These are phyloP conservation scores for Sclerodermus sp. DNA, from an alignment of 2,888 invertebrate genomes.

Conservation along the genomic window DNA sequence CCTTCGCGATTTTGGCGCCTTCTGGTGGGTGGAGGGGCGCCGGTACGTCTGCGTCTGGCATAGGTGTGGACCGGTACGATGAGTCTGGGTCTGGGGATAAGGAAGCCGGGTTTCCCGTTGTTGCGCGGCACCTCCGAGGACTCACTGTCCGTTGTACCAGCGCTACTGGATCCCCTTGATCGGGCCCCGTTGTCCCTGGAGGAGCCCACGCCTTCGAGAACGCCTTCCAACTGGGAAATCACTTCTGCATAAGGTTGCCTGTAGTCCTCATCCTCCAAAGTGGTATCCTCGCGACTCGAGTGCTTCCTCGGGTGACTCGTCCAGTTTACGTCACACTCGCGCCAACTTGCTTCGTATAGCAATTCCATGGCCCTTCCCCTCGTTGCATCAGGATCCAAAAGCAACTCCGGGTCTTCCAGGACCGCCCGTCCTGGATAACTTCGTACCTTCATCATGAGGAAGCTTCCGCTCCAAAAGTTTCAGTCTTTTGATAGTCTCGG, in stretches of 20 bases:
- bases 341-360: constrained; percentile 84
- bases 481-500: no score
- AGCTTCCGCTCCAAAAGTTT: no score
- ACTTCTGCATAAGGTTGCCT: constrained; percentile 36
- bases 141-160: constrained; percentile 41
- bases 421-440: constrained; percentile 84
- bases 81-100: constrained; percentile 81
- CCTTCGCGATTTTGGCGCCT: constrained; percentile 58
- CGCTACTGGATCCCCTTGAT: constrained; percentile 44
- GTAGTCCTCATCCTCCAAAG: neutral
- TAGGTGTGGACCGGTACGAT: constrained; percentile 89
- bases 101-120: constrained; percentile 60
- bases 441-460: constrained; percentile 75
- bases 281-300: constrained; percentile 1
- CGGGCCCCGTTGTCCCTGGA: constrained; percentile 32
- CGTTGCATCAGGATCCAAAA: constrained; percentile 72
- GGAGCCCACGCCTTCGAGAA: constrained; percentile 32
- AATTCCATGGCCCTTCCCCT: constrained; percentile 73
- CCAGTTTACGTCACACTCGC: constrained; percentile 61
- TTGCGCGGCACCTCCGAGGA: constrained; percentile 35
- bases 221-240: constrained; percentile 41
- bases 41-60: constrained; percentile 77
- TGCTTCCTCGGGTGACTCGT: constrained; percentile 25
- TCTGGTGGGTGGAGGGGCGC: constrained; percentile 65
- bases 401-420: constrained; percentile 63